Evolutionary conservation across 2,113 vertebrate species (phyloP).

Genomic region (Orycteropus afer): DNA sequence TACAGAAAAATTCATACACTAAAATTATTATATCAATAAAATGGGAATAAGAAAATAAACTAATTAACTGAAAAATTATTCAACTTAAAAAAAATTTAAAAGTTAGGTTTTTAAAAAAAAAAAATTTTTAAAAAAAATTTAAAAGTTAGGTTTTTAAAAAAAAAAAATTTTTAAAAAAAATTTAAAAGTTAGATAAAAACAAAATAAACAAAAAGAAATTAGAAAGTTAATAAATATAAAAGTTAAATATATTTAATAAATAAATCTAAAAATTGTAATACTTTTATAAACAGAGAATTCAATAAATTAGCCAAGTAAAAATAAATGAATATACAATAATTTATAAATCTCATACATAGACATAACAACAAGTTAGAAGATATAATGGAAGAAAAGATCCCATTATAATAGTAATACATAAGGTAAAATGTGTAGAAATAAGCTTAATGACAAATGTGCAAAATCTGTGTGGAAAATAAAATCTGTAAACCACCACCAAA

Average conservation of each 20-base stretch:
- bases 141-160: no score
- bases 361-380: neutral
- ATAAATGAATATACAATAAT: neutral
- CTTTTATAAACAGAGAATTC: neutral
- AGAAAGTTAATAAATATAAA: neutral
- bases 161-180: no score
- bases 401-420: neutral
- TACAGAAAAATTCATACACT: neutral
- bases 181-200: neutral
- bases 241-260: neutral
- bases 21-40: neutral
- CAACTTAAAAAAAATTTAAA: neutral
- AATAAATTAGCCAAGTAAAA: neutral
- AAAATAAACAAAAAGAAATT: neutral
- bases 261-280: neutral
- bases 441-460: neutral
- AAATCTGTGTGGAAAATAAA: neutral
- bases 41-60: neutral
- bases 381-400: neutral
- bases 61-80: neutral
- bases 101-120: no score
- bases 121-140: no score
- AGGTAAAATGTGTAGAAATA: neutral
- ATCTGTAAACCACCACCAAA: neutral
- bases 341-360: no score